phyloP scores from a whole-genome alignment of 2,888 invertebrate species.

The Shargacucullia verbasci region DNA sequence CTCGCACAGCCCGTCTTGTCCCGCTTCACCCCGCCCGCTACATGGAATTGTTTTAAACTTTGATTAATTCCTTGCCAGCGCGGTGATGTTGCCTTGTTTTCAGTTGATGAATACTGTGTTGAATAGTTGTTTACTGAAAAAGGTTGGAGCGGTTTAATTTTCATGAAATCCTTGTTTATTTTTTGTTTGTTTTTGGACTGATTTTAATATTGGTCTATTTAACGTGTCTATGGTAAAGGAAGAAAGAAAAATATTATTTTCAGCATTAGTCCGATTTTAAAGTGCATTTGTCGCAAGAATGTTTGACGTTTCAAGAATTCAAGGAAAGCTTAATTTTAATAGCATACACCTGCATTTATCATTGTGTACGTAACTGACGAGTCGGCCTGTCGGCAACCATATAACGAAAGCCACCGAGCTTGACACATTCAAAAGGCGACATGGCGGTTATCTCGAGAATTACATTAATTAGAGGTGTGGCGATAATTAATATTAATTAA shows the following conservation, averaged over 20 bases:
- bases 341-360: slow-evolving; percentile 34
- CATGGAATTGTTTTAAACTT: slow-evolving; percentile 87
- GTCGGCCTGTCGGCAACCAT: slow-evolving; percentile 38
- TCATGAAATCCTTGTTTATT: slow-evolving; percentile 30
- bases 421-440: slow-evolving; percentile 69
- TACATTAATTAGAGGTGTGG: slow-evolving; percentile 88
- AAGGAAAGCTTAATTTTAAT: slow-evolving; percentile 7
- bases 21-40: slow-evolving; percentile 68
- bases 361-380: slow-evolving; percentile 27
- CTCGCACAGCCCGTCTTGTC: slow-evolving; percentile 54
- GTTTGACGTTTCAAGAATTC: background rate
- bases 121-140: slow-evolving; percentile 65
- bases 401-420: slow-evolving; percentile 61
- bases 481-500: slow-evolving; percentile 89
- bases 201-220: slow-evolving; percentile 8
- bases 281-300: background rate
- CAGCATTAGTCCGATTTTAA: background rate
- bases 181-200: slow-evolving; percentile 22
- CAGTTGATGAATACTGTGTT: slow-evolving; percentile 75
- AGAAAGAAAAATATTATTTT: background rate
- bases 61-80: slow-evolving; percentile 85
- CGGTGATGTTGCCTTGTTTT: slow-evolving; percentile 78
- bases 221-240: background rate
- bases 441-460: slow-evolving; percentile 80
- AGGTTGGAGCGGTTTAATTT: slow-evolving; percentile 50